Conservation (phyloP, 2,113 vertebrate genomes). For the Elanoides forficatus region DNA sequence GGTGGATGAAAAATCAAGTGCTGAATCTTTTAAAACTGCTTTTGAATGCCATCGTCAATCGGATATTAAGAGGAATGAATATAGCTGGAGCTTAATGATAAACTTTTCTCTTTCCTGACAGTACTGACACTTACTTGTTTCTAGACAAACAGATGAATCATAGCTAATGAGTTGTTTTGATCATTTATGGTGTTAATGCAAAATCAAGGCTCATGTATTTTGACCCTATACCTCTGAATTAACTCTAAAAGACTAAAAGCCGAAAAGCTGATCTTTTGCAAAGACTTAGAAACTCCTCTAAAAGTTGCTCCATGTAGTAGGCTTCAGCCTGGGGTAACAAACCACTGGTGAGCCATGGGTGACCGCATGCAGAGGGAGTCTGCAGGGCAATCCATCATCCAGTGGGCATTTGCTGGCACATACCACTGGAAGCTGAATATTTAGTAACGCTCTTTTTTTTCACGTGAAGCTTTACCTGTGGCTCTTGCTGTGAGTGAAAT, state of each 20-base stretch:
- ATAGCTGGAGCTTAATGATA: neutral
- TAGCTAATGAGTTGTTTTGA: neutral
- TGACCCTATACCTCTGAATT: neutral
- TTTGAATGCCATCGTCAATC: neutral
- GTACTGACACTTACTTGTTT: constrained; percentile 30
- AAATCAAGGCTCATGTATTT: neutral
- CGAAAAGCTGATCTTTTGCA: neutral
- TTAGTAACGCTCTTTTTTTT: neutral
- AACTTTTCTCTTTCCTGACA: neutral
- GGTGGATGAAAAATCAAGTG: neutral
- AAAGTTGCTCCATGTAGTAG: neutral
- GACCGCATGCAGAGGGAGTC: neutral
- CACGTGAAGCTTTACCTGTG: neutral
- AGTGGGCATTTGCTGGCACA: neutral
- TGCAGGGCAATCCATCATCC: neutral
- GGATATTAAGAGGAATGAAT: neutral
- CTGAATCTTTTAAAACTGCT: neutral
- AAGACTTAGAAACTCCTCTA: neutral
- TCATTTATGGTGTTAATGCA: neutral
- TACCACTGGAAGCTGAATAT: neutral
- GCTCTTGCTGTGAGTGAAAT: neutral
- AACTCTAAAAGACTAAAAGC: neutral
- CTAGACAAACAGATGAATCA: constrained; percentile 16
- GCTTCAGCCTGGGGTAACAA: neutral
- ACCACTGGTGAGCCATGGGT: neutral